Evolutionary conservation across 2,113 vertebrate species (phyloP).

Genomic region (Cynopterus brachyotis): DNA sequence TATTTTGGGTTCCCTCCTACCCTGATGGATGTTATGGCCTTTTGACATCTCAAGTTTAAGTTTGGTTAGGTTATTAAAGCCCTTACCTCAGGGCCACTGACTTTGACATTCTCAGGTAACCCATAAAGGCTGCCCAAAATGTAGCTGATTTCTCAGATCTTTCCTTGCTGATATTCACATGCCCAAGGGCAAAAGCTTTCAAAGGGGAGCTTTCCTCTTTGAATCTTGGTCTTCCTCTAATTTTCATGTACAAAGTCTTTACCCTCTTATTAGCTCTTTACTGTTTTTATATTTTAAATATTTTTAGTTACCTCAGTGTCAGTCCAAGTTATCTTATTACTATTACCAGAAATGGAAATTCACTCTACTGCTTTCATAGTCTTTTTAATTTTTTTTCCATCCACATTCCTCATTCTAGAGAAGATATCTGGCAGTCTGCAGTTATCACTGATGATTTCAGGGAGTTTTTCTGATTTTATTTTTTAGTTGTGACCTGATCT

Average conservation of each 20-base stretch:
- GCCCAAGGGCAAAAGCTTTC: neutral
- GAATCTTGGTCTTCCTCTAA: neutral
- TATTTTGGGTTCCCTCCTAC: neutral
- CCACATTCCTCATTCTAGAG: neutral
- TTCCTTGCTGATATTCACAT: neutral
- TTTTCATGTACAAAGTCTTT: neutral
- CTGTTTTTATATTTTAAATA: neutral
- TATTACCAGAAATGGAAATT: neutral
- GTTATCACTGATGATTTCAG: neutral
- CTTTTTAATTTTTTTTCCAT: neutral
- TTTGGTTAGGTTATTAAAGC: neutral
- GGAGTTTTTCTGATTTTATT: neutral
- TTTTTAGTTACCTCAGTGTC: neutral
- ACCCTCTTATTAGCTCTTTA: neutral
- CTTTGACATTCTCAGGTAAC: neutral
- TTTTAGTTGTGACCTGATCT: neutral
- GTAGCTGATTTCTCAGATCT: neutral
- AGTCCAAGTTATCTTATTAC: neutral
- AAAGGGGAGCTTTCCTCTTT: neutral
- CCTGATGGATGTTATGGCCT: neutral
- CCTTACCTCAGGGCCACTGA: no score
- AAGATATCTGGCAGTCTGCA: neutral
- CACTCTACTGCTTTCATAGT: neutral
- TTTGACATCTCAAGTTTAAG: neutral
- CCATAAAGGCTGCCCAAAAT: neutral